Evolutionary conservation across 2,113 vertebrate species (phyloP), one percentile per base, ranked within the genome.

Genomic region (Equus quagga): DNA sequence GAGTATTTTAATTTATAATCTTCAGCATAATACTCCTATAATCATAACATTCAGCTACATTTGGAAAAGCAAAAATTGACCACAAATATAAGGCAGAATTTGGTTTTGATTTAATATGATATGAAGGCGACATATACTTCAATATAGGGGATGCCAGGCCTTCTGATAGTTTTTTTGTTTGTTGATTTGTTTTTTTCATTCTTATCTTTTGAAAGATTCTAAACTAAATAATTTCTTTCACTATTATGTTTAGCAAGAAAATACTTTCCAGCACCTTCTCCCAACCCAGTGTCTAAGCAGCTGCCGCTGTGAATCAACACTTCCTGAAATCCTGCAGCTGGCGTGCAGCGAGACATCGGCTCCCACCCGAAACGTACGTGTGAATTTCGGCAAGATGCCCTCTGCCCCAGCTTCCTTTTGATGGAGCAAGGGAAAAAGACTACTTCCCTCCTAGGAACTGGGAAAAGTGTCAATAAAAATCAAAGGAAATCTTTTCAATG

Each of bases 1-100:
- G 85, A 60, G 64, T 65, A 62, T 26, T 80, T 98, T 54, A 56
- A 18, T 72, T 95, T 89, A 83, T 81, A 92, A 89, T 76, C 88
- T 72, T 72, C 64, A 81, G 12, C 64, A 88, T 72, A 96, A 93
- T 80, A 76, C 5, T 82, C n/a, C 56, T 49, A 18, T 28, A 26
- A 86, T 18, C 85, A 76, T 36, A 83, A 54, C 15, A 46, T 41
- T n/a, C 12, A 82, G 26, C 17, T 87, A 79, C 18, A 31, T 41
- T 87, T 83, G 60, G 7, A 81, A 78, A 92, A 41, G 58, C 23
- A 85, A 78, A 88, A 95, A 60, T 36, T 73, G 15, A 58, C 26
- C 19, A 51, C 41, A 31, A 64, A 70, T 36, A 41, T 14, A 41
- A 91, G 46, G 28, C 33, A 87, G 17, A 91, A 46, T n/a, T 49